phyloP scores from a whole-genome alignment of 2,113 vertebrate species.

The Melospiza georgiana region DNA sequence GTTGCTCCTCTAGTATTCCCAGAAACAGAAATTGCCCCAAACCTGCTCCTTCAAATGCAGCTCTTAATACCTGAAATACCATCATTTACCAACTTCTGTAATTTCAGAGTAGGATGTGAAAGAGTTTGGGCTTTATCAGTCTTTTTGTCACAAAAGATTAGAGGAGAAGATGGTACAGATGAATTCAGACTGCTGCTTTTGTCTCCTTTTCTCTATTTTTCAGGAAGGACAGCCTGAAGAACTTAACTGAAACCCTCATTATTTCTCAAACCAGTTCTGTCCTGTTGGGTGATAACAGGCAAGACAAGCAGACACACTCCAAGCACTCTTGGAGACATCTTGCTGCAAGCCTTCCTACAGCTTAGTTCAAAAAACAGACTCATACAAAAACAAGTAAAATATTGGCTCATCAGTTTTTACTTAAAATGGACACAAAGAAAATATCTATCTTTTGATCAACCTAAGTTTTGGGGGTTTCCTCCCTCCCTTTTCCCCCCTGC shows the following conservation, averaged over 20 bases:
- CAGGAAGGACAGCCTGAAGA: background rate
- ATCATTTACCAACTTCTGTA: background rate
- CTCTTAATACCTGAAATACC: background rate
- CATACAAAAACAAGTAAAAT: background rate
- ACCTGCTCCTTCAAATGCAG: background rate
- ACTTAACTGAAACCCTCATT: background rate
- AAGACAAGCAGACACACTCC: background rate
- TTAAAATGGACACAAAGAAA: background rate
- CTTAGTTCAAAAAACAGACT: background rate
- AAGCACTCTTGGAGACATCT: background rate
- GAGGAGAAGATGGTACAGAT: background rate
- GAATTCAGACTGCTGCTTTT: background rate
- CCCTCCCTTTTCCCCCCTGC: rapidly evolving
- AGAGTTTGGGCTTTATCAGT: background rate
- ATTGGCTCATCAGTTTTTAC: background rate
- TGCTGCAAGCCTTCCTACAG: background rate
- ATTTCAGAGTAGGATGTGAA: background rate
- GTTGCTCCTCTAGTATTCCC: background rate
- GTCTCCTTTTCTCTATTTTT: background rate
- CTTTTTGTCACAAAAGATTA: background rate
- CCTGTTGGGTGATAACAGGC: background rate
- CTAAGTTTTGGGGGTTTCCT: background rate
- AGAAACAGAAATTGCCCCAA: background rate
- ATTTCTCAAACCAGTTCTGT: background rate
- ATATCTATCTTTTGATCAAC: background rate